A percentile compares a stretch with the other conserved stretches of the same genome.
Evolutionary conservation across 2,797 vertebrate species (phyloP).

Genomic region (Mus caroli): DNA sequence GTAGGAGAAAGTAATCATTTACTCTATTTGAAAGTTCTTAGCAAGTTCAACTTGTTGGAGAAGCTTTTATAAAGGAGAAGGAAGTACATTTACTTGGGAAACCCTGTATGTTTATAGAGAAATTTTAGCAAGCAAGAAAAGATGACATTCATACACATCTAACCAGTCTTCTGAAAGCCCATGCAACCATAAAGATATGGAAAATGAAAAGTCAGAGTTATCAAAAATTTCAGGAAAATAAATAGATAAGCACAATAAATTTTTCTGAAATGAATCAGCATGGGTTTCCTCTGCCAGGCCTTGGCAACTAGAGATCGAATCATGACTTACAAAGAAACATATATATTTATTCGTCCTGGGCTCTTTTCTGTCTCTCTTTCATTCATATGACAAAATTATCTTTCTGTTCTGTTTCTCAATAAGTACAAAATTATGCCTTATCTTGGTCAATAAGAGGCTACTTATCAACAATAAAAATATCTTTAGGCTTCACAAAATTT

Average conservation of each 20-base stretch:
- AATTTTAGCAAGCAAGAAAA: constrained; percentile 78
- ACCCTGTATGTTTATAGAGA: constrained; percentile 34
- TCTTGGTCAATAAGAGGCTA: constrained; percentile 17
- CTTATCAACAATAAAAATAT: constrained; percentile 58
- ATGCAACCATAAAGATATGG: constrained; percentile 41
- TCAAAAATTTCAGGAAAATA: constrained; percentile 70
- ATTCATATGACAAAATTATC: not conserved
- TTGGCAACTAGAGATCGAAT: constrained; percentile 19
- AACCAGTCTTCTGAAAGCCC: constrained; percentile 66
- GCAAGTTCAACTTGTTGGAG: constrained; percentile 51
- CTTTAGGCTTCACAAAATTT: constrained; percentile 2
- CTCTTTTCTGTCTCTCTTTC: not conserved
- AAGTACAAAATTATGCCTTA: constrained; percentile 36
- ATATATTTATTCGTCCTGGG: not conserved
- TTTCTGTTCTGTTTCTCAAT: constrained; percentile 49
- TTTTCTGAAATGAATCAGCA: constrained; percentile 43
- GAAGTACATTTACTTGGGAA: constrained; percentile 70
- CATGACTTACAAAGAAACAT: constrained; percentile 39
- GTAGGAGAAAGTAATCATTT: constrained; percentile 51
- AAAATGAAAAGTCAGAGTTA: constrained; percentile 66
- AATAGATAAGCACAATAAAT: constrained; percentile 57
- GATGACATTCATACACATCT: constrained; percentile 42
- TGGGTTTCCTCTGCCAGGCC: constrained; percentile 26
- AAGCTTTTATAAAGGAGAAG: constrained; percentile 29
- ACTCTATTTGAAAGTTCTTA: constrained; percentile 64